Evolutionary conservation across 2,888 invertebrate species (phyloP), one percentile per base, ranked within the genome.

Genomic region (Orthosia gothica): DNA sequence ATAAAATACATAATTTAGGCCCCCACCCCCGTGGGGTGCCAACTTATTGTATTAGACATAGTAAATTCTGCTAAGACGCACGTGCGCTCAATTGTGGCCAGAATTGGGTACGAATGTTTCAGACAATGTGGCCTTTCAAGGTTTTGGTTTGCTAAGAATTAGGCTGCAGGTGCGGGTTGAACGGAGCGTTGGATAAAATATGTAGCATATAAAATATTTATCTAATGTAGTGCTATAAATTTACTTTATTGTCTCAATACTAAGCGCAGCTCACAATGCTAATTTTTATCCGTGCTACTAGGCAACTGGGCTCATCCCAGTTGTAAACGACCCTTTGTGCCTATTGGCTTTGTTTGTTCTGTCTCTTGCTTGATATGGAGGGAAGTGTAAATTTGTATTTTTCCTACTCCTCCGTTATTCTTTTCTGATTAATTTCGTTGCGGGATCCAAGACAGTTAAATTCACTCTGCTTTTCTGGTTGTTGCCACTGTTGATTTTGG

Each of bases 1-100:
- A 92, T 94, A 94, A 94, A 94, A 93, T 94, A 94, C 92, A 94
- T 94, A 94, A 94, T 94, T 94, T 94, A 94, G 89, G 89, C 90
- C 85, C 88, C 85, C 85, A 84, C 90, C 89, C 88, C 81, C 52
- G 74, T 76, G 76, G 82, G 80, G 76, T 84, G 82, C 91, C 93
- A 92, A 93, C 92, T 94, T 94, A 94, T 94, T 94, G 94, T 94
- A 93, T 93, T 92, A 93, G 93, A 91, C 90, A 92, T 91, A 94
- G 94, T 94, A 94, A 94, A 94, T 94, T 94, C 90, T 90, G 89
- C 89, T 89, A 90, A 91, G 92, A 91, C 93, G 91, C 94, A 94
- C 94, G 93, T 94, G 94, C 90, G 88, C 82, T 83, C 91, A 92
- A 94, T 92, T 91, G 89, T 89, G 89, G 87, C 87, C 87, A 85